Evolutionary conservation across 2,888 invertebrate species (phyloP), one percentile per base, ranked within the genome.

Genomic region (Coelinius sp.): DNA sequence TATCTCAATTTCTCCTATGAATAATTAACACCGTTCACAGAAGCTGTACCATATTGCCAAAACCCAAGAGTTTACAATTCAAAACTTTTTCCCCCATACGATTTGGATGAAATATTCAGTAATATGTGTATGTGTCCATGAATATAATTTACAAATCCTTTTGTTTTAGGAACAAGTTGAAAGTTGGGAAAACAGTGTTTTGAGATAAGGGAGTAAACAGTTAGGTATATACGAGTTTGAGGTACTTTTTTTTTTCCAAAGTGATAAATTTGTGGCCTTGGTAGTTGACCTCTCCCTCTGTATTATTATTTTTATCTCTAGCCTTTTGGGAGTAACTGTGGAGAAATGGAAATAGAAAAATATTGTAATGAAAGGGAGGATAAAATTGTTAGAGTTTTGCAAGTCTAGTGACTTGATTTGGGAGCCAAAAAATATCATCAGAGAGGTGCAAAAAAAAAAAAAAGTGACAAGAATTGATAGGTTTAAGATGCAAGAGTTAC

Each of bases 401-500:
- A n/a, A 27, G 25, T 49, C 8, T 4, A 56, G 56, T 14, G n/a
- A 41, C n/a, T 14, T 8, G 2, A 53, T 24, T 22, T n/a, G 31
- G 0, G 44, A 46, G 46, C 46, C 68, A 68, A n/a, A 41, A 10
- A n/a, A 4, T 41, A n/a, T n/a, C 22, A 59, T 59, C 31, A 59
- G 12, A 24, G n/a, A n/a, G n/a, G n/a, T n/a, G n/a, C n/a, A n/a
- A n/a, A n/a, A n/a, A n/a, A n/a, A n/a, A n/a, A n/a, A n/a, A 68
- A 62, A 69, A 62, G 44, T 35, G 27, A 25, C 46, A 38, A 22
- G 65, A 70, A 64, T 70, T 64, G 70, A 70, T 70, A 59, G 65
- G 41, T 70, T 70, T 63, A 70, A 70, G 53, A 64, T 64, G 64
- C 56, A 65, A 65, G 65, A 70, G 53, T 70, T 65, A 70, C 56